A percentile compares a stretch with the other conserved stretches of the same genome.
phyloP scores from a whole-genome alignment of 2,888 invertebrate genomes.

The Chrysolina americana region DNA sequence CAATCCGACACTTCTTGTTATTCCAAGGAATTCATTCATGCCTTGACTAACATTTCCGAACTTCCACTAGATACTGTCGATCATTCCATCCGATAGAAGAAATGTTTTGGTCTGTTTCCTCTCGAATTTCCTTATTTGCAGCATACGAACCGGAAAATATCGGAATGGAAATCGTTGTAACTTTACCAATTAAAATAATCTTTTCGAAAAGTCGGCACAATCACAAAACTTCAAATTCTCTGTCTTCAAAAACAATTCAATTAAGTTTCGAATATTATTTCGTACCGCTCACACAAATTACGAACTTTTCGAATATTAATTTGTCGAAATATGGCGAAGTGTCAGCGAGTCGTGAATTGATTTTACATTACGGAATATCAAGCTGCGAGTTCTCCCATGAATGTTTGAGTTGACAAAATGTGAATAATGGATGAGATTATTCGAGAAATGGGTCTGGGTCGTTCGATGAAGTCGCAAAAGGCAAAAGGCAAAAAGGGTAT shows the following conservation, averaged over 20 bases:
- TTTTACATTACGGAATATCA: conserved; percentile 23
- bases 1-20: too few relatives aligned
- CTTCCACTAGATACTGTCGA: background rate
- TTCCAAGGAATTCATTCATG: too few relatives aligned
- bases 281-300: conserved; percentile 9
- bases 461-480: background rate
- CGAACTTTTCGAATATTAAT: conserved; percentile 27
- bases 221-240: conserved; percentile 8
- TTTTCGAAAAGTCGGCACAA: conserved; percentile 16
- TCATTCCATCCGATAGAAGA: background rate
- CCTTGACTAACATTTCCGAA: background rate
- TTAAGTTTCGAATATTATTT: conserved; percentile 11
- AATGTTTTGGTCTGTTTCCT: background rate
- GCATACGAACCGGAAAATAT: conserved; percentile 10
- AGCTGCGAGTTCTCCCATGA: conserved; percentile 20
- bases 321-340: conserved; percentile 19
- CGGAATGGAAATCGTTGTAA: background rate
- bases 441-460: conserved; percentile 4
- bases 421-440: conserved; percentile 8
- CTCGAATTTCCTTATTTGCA: background rate
- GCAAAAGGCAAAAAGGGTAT: too few relatives aligned
- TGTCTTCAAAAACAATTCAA: conserved; percentile 14
- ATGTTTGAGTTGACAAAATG: conserved; percentile 20
- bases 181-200: conserved; percentile 11
- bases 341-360: conserved; percentile 28